Evolutionary conservation across 2,888 invertebrate species (phyloP).

Genomic region (Cotesia congregata): DNA sequence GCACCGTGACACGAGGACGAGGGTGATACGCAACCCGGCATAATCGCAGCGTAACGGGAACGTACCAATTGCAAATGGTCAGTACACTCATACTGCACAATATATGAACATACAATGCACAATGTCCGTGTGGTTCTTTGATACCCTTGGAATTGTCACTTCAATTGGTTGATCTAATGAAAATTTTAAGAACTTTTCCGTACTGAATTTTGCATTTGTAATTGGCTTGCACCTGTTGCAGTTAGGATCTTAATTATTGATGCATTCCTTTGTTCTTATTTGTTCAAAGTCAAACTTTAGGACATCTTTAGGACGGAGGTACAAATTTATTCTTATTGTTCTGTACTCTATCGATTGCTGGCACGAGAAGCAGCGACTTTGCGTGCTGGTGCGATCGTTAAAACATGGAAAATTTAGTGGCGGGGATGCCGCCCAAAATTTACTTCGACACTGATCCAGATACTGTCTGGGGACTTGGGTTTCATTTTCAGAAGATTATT

Average conservation of each 20-base stretch:
- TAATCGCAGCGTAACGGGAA: conserved; percentile 26
- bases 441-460: too few species aligned
- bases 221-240: background rate
- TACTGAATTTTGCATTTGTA: background rate
- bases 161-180: background rate
- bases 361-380: conserved; percentile 14
- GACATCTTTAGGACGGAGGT: background rate
- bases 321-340: conserved; percentile 7
- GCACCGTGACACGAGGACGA: background rate
- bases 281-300: background rate
- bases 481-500: too few species aligned
- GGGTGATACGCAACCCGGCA: conserved; percentile 16
- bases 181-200: background rate
- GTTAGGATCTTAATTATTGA: background rate
- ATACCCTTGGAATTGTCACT: background rate
- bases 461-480: too few species aligned
- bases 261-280: too few species aligned
- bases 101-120: background rate
- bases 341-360: conserved; percentile 23
- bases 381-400: conserved; percentile 26
- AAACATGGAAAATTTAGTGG: conserved; percentile 3
- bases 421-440: too few species aligned
- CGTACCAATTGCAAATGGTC: conserved; percentile 27
- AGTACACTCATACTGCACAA: background rate
- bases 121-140: background rate